These are phyloP conservation scores for Drosophila albomicans DNA, from an alignment of 1,140 invertebrate genomes.

Conservation along the genomic window DNA sequence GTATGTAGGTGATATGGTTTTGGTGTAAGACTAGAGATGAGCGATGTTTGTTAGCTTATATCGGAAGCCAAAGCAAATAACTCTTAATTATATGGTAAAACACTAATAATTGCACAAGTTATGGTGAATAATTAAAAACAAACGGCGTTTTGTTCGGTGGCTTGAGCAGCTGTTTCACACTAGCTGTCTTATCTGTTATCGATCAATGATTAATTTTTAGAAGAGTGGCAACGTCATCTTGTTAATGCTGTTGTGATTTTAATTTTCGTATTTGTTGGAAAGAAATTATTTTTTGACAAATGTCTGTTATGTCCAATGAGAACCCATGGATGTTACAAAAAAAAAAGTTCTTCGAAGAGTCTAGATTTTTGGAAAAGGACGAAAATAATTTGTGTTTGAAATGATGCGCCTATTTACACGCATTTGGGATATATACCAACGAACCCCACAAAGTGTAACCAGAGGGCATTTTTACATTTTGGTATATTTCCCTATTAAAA, in stretches of 20 bases:
- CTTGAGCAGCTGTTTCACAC: conserved; percentile 21
- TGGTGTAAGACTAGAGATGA: conserved; percentile 39
- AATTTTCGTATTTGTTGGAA: too few relatives aligned
- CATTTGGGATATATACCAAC: too few relatives aligned
- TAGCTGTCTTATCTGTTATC: neutral
- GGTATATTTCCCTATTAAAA: neutral
- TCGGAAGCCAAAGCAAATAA: conserved; percentile 9
- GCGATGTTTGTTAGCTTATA: conserved; percentile 23
- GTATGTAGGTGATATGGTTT: neutral
- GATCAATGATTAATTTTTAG: conserved; percentile 10
- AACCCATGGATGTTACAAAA: too few relatives aligned
- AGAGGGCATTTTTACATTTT: neutral
- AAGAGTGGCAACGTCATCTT: neutral
- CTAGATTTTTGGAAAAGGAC: too few relatives aligned
- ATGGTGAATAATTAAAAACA: conserved; percentile 6
- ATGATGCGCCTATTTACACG: neutral
- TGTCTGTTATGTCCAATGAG: too few relatives aligned
- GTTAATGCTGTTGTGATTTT: too few relatives aligned
- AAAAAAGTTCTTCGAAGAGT: too few relatives aligned
- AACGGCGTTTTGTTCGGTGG: conserved; percentile 21
- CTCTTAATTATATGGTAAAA: conserved; percentile 16
- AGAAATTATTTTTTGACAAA: too few relatives aligned
- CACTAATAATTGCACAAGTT: conserved; percentile 17
- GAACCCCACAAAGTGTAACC: too few relatives aligned
- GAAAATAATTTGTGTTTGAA: neutral